Evolutionary conservation across 2,888 invertebrate genomes (phyloP).

Genomic region (Yponomeuta sedellus): DNA sequence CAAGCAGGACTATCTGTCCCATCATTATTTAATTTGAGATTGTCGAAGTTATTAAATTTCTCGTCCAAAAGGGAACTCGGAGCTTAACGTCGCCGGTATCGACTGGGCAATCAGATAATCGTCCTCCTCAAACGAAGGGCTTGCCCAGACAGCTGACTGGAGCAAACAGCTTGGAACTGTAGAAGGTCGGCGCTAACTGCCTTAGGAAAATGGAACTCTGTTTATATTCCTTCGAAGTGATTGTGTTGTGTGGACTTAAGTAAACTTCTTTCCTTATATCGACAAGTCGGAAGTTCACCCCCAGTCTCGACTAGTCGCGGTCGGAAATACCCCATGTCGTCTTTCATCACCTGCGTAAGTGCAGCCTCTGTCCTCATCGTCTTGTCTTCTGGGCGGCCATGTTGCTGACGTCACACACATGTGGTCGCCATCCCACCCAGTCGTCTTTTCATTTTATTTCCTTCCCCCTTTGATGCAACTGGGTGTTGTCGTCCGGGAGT

Average conservation of each 20-base stretch:
- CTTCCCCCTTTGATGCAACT: constrained; percentile 23
- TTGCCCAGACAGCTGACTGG: constrained; percentile 8
- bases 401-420: constrained; percentile 55
- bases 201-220: too few relatives aligned
- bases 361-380: too few relatives aligned
- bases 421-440: constrained; percentile 41
- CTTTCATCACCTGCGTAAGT: too few relatives aligned
- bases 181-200: not conserved
- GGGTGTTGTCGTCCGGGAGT: not conserved
- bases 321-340: too few relatives aligned
- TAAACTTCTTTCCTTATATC: too few relatives aligned
- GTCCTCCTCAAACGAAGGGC: constrained; percentile 18
- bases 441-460: constrained; percentile 34
- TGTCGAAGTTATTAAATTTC: not conserved
- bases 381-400: constrained; percentile 10
- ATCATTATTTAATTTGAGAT: not conserved
- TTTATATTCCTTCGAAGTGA: too few relatives aligned
- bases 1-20: not conserved
- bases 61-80: constrained; percentile 15
- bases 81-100: not conserved
- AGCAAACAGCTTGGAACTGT: not conserved
- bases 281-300: too few relatives aligned
- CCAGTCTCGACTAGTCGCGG: too few relatives aligned
- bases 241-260: too few relatives aligned
- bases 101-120: constrained; percentile 8